Evolutionary conservation across 2,888 invertebrate species (phyloP).

Genomic region (Drosophila mercatorum): DNA sequence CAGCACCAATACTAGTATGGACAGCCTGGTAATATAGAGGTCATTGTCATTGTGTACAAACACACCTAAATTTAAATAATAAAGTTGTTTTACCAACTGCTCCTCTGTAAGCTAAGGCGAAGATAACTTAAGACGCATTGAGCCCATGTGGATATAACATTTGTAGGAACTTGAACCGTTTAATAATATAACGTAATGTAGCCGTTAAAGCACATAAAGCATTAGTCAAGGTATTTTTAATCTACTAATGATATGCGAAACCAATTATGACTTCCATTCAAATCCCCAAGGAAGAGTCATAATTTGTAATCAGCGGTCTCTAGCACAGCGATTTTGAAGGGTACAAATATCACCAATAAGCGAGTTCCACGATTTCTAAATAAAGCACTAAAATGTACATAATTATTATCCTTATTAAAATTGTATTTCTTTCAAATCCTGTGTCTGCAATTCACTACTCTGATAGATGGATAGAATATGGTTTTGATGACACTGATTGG

Average conservation of each 20-base stretch:
- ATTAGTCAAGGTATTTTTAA: not conserved
- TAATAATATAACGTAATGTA: not conserved
- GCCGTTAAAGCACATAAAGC: not conserved
- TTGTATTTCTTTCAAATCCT: slow-evolving; percentile 93
- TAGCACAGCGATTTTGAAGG: no score
- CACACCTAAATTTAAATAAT: not conserved
- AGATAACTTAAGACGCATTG: not conserved
- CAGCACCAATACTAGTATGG: no score
- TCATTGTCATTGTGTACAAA: no score
- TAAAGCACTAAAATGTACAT: not conserved
- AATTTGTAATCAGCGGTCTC: no score
- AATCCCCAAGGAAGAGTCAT: no score
- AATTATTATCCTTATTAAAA: slow-evolving; percentile 85
- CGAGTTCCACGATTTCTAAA: not conserved
- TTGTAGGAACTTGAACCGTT: not conserved
- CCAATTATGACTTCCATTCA: no score
- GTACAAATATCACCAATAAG: not conserved
- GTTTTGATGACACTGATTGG: slow-evolving; percentile 35
- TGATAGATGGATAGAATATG: slow-evolving; percentile 84
- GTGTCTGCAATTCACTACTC: slow-evolving; percentile 90
- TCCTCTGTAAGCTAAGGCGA: not conserved
- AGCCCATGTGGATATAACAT: not conserved
- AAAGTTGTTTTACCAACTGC: not conserved
- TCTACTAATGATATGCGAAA: no score
- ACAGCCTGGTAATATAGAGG: no score